Evolutionary conservation across 2,888 invertebrate genomes (phyloP), one percentile per base, ranked within the genome.

Genomic region (Marronus borbonicus): DNA sequence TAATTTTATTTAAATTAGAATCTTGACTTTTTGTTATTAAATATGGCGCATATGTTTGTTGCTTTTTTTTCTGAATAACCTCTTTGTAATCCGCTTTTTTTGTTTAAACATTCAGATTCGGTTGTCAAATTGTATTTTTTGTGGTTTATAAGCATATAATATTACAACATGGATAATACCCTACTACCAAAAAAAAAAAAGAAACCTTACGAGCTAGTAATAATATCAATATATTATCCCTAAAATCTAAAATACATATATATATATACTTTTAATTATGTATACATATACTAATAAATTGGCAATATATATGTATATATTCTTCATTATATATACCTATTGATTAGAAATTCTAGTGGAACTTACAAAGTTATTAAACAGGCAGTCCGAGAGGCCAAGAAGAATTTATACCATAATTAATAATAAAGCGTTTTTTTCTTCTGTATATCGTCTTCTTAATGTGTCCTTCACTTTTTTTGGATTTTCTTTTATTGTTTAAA

Each of bases 261-360:
- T 31, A 31, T 31, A 31, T 82, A 82, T 81, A 31, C 24, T 44
- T 66, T 64, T 64, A 17, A 66, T 44, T 66, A 62, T 69, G 39
- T 65, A 81, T 82, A 80, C 84, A 86, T 44, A 44, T 83, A 82
- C 84, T 88, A 88, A 24, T 24, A 24, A 87, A 87, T 88, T 88
- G 88, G 88, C 88, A 88, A 88, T 87, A 87, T 87, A 87, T 87
- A 87, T 87, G 86, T 88, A 86, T 86, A 87, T 86, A 55, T 76
- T 65, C 44, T 44, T 50, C 31, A 76, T 55, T 55, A 76, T 66
- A 79, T 70, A 44, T 44, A 44, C 75, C 78, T 79, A 77, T 72
- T 77, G 77, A 79, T 85, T 87, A 86, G 85, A 87, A 86, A 86
- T 86, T 87, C 87, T 87, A 87, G 85, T 87, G 87, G 88, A 88